Conservation (phyloP, 2,797 vertebrate species). For the Gymnoscopelus microlampas region DNA sequence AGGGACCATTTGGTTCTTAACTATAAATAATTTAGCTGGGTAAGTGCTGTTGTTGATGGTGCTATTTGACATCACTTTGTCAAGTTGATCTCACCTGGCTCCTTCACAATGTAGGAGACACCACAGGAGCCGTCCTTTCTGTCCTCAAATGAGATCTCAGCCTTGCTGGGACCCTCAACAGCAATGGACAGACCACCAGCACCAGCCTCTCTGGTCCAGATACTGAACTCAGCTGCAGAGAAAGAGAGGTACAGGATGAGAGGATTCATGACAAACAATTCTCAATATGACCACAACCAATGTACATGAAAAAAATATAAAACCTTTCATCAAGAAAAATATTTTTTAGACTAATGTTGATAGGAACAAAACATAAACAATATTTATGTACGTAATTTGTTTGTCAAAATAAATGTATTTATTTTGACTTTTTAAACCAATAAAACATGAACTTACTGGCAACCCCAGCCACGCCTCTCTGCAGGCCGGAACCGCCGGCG, state of each 20-base stretch:
- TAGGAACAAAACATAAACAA: background rate
- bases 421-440: background rate
- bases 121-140: slow-evolving; percentile 95
- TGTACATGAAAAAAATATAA: no score
- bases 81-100: slow-evolving; percentile 82
- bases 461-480: slow-evolving; percentile 89
- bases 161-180: slow-evolving; percentile 94
- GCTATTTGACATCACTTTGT: background rate
- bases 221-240: slow-evolving; percentile 89
- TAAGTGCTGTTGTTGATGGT: no score
- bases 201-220: slow-evolving; percentile 94
- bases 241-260: slow-evolving; percentile 1
- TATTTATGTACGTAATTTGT: background rate
- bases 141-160: slow-evolving; percentile 94
- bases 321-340: no score
- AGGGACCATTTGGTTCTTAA: no score
- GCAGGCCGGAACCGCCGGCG: slow-evolving; percentile 91
- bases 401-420: no score
- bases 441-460: slow-evolving; percentile 78
- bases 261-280: no score
- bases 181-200: slow-evolving; percentile 93
- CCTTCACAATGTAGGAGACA: slow-evolving; percentile 91
- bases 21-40: no score
- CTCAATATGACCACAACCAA: no score
- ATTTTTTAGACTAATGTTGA: no score